Base-by-base conservation (phyloP, 2,113 vertebrate species). In the Mionectes macconnelli region DNA sequence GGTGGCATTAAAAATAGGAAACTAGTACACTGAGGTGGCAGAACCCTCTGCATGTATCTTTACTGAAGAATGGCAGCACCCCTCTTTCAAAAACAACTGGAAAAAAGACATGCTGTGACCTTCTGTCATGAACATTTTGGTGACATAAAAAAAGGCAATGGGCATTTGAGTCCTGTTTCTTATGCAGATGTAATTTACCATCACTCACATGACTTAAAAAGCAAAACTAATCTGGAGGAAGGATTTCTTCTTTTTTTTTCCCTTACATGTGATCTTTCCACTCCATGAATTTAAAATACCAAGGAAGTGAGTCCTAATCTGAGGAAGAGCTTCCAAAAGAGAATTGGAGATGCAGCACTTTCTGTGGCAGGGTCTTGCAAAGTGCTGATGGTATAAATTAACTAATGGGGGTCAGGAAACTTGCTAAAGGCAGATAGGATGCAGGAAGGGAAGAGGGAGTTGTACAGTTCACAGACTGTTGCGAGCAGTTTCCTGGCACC, bases 381-480 rank as follows among this genome's bases (percentile, higher is more conserved):
- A 85, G 45, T 84, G 84, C 87, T 89, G 90, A 89, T 77, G 63
- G 59, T 87, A 24, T 50, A 64, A 96, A 77, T 89, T 91, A 69
- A 55, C 64, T 87, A 73, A 78, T 22, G 56, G 39, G 20, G 75
- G 27, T 94, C 89, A 96, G 66, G 97, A 97, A 97, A 84, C 74
- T 97, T 96, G 96, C 33, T 25, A 35, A 63, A 84, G 57, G 55
- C 66, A 86, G 94, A 97, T 94, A 97, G 75, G 52, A 33, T 81
- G 76, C 84, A 70, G 92, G 93, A 96, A 96, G 78, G 93, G 95
- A 94, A 96, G 89, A 96, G 85, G 73, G 93, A 95, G 64, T 86
- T 63, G 59, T 52, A 76, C 33, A 68, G 59, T 45, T 84, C 2
- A 0, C 33, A 52, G 60, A 40, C 81, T 74, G 75, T 64, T 92